Percentiles rank a stretch among this genome's conserved stretches.
phyloP scores from a whole-genome alignment of 92 coral and sea anemone species.

The Plumapathes pennacea region DNA sequence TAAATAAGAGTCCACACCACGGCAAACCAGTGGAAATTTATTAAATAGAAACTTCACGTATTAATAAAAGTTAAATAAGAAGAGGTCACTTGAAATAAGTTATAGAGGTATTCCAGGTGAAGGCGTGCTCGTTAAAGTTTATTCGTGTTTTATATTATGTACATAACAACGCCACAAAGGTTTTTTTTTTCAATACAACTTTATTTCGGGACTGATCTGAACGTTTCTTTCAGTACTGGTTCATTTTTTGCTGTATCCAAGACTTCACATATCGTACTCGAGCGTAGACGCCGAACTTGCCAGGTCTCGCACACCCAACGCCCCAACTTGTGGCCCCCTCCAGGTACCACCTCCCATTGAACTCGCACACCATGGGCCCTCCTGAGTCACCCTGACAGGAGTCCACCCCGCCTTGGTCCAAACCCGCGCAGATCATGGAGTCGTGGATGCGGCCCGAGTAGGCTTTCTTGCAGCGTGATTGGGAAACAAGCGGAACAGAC shows the following conservation, averaged over 20 bases:
- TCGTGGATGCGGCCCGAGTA: slow-evolving; percentile 28
- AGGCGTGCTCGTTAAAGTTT: no score
- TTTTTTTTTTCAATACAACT: no score
- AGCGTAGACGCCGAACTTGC: slow-evolving; percentile 47
- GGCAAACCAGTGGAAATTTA: no score
- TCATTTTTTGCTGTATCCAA: slow-evolving; percentile 8
- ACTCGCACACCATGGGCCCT: slow-evolving; percentile 54
- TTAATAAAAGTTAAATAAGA: no score
- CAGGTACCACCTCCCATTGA: slow-evolving; percentile 31
- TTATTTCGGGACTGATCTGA: no score
- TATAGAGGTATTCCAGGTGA: no score
- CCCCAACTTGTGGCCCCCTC: slow-evolving; percentile 52
- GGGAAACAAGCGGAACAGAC: slow-evolving; percentile 45
- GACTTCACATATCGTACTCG: slow-evolving; percentile 13
- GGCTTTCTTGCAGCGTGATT: slow-evolving; percentile 27
- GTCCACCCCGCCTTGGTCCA: slow-evolving; percentile 41
- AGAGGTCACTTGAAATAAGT: no score
- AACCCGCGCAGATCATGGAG: slow-evolving; percentile 63
- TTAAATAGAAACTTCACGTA: no score
- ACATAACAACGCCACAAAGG: no score
- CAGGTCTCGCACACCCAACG: slow-evolving; percentile 31
- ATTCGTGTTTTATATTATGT: no score
- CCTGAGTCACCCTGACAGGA: slow-evolving; percentile 57
- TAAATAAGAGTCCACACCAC: no score
- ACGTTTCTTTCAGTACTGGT: slow-evolving; percentile 8